These are phyloP conservation scores for Chalcosyrphus nemorum DNA, from an alignment of 2,888 invertebrate genomes.

Conservation along the genomic window DNA sequence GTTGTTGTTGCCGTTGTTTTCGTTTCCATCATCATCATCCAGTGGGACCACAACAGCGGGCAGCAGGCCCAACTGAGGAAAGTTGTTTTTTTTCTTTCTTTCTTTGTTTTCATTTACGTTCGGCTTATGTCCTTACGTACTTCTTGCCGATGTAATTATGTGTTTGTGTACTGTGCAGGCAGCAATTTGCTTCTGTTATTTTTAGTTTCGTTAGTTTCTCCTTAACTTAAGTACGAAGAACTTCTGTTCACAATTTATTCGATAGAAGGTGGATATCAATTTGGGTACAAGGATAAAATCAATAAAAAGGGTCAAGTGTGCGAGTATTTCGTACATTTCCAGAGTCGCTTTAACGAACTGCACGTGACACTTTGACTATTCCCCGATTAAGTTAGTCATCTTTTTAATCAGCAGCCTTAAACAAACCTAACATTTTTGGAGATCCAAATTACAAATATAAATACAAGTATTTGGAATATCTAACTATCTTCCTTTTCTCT, in stretches of 20 bases:
- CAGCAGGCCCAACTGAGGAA: not conserved
- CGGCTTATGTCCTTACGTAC: not conserved
- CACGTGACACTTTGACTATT: not conserved
- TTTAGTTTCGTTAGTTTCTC: too few species aligned
- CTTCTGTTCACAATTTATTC: not conserved
- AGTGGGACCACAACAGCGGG: not conserved
- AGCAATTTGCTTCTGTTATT: not conserved
- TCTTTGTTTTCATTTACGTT: not conserved
- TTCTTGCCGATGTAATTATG: not conserved
- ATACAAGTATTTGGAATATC: too few species aligned
- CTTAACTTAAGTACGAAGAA: not conserved
- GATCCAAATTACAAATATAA: too few species aligned
- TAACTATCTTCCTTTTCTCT: too few species aligned
- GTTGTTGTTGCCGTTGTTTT: not conserved
- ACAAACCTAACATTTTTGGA: too few species aligned
- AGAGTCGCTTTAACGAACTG: too few species aligned
- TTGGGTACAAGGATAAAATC: not conserved
- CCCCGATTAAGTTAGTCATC: too few species aligned
- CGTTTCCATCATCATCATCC: not conserved
- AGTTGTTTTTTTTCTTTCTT: not conserved
- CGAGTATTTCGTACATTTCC: too few species aligned
- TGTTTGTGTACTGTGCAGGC: not conserved
- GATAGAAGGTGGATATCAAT: not conserved
- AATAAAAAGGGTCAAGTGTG: too few species aligned
- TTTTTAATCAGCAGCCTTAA: too few species aligned